Percentiles rank a stretch among this genome's conserved stretches.
Conservation (phyloP, 1,140 invertebrate genomes). For the Diorhabda elongata region DNA sequence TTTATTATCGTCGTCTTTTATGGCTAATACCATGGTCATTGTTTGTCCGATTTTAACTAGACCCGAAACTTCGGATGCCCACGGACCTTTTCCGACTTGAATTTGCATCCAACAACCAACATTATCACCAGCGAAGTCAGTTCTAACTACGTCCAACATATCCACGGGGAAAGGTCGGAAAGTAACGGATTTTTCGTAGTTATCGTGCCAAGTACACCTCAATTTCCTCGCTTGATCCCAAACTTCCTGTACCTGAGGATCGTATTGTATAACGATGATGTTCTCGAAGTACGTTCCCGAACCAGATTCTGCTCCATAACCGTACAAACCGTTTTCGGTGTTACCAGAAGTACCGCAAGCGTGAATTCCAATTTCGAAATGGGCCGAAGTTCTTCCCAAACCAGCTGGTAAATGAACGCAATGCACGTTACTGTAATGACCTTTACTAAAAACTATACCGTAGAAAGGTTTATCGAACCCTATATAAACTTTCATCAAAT, state of each 20-base stretch:
- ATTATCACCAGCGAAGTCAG: conserved; percentile 92
- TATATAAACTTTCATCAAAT: conserved; percentile 86
- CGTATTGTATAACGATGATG: conserved; percentile 90
- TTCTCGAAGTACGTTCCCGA: conserved; percentile 93
- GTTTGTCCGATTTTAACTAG: conserved; percentile 93
- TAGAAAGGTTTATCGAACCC: conserved; percentile 91
- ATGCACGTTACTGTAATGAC: conserved; percentile 86
- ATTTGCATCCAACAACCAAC: conserved; percentile 95
- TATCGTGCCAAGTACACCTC: conserved; percentile 92
- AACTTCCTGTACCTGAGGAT: conserved; percentile 92
- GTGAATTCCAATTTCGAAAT: conserved; percentile 87
- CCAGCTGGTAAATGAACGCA: conserved; percentile 88
- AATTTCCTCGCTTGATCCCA: conserved; percentile 93
- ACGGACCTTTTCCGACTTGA: conserved; percentile 91
- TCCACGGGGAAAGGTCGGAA: conserved; percentile 93
- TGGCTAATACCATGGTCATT: conserved; percentile 95
- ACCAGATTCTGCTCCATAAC: conserved; percentile 76
- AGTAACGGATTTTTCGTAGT: conserved; percentile 93
- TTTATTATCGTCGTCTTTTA: conserved; percentile 93
- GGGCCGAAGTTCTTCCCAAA: conserved; percentile 76
- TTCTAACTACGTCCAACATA: conserved; percentile 89
- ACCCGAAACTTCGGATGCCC: conserved; percentile 92
- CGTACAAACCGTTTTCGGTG: conserved; percentile 81
- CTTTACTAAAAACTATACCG: conserved; percentile 90
- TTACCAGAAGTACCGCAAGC: conserved; percentile 88